phyloP scores from a whole-genome alignment of 2,113 vertebrate species.

The Hippocampus abdominalis region DNA sequence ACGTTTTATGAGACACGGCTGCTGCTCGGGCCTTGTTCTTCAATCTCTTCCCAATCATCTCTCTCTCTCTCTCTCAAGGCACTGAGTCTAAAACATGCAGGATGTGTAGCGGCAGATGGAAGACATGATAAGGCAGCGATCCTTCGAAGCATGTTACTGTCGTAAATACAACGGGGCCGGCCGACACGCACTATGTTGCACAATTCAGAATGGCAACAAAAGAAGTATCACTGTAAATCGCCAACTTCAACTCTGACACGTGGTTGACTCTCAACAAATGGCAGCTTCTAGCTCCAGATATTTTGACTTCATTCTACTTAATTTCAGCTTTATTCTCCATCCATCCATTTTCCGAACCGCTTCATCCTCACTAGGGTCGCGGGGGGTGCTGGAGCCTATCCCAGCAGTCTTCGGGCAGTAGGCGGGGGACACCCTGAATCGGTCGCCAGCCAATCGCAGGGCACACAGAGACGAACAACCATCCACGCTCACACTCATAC shows the following conservation, averaged over 20 bases:
- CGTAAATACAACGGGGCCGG: background rate
- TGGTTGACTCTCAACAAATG: no score
- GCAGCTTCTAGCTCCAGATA: background rate
- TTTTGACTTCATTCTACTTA: background rate
- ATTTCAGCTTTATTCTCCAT: no score
- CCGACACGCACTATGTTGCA: background rate
- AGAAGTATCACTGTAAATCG: background rate
- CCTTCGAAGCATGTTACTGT: background rate
- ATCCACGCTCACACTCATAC: no score
- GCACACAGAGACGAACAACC: no score
- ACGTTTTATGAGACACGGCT: slow-evolving; percentile 78
- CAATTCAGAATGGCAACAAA: background rate
- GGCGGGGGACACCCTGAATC: no score
- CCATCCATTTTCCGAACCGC: no score
- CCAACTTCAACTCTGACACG: no score
- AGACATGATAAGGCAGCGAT: slow-evolving; percentile 3
- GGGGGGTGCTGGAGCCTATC: no score
- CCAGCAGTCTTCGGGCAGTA: no score
- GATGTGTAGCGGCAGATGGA: slow-evolving; percentile 2
- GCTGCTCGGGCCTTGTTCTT: slow-evolving; percentile 48
- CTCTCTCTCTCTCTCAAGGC: slow-evolving; percentile 31
- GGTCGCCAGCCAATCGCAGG: no score
- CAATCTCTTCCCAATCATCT: slow-evolving; percentile 17
- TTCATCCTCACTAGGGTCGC: no score
- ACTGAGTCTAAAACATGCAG: background rate